Evolutionary conservation across 2,797 vertebrate genomes (phyloP), one percentile per base, ranked within the genome.

Genomic region (Myripristis jacobus): DNA sequence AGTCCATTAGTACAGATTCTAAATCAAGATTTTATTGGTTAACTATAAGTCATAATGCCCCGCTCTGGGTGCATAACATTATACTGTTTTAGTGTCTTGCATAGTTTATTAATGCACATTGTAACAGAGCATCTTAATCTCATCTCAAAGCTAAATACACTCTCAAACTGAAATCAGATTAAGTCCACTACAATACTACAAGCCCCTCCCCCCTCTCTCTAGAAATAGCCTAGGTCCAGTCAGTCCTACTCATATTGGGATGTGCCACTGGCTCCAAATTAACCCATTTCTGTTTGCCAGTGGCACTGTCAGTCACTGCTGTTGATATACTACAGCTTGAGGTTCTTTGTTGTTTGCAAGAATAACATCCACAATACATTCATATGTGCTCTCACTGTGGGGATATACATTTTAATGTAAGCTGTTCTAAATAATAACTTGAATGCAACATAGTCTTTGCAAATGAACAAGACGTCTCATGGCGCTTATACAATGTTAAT

Each of bases 221-320:
- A 13, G 54, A 68, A 59, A 65, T 53, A 53, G 18, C 51, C 51
- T 29, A 31, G 16, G 22, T 10, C 31, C 21, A 15, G 55, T 38
- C 55, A 41, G 13, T 41, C 55, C 55, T 9, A 21, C 55, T 57
- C 55, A 57, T 67, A 57, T 2, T 29, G 66, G 51, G 58, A 75
- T 70, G 25, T 48, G 57, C 56, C 21, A 7, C 16, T 38, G 62
- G 47, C 46, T 31, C 22, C 44, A 72, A 58, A 58, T 62, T 21
- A 68, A 70, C 70, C 56, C 64, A 62, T 47, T 65, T 60, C n/a
- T 48, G 50, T 16, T 55, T 48, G 67, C 67, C 66, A 44, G 13
- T 44, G 57, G 57, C 36, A 25, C 41, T 51, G 60, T 24, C 16
- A 27, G 44, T 29, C 58, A 44, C 73, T 66, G 24, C 41, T 74